phyloP scores from a whole-genome alignment of 2,113 vertebrate species.

The Fulica atra region DNA sequence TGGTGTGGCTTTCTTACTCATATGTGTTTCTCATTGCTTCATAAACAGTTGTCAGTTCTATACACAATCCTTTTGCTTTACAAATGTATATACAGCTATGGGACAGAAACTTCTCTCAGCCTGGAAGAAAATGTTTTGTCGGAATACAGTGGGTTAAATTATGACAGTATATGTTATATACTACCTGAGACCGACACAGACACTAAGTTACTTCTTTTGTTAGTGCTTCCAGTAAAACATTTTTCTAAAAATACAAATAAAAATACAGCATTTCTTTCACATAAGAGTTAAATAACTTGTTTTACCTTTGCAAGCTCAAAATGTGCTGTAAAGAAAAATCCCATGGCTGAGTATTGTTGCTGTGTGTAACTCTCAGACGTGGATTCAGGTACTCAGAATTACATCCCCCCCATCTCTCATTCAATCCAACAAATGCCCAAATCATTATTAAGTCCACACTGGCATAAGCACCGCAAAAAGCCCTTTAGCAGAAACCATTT shows the following conservation, averaged over 20 bases:
- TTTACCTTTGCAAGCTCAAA: background rate
- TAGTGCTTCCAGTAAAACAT: background rate
- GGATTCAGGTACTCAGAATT: background rate
- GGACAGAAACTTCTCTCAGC: background rate
- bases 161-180: background rate
- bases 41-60: background rate
- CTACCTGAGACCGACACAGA: slow-evolving; percentile 31
- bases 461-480: background rate
- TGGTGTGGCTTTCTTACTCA: background rate
- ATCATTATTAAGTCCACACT: background rate
- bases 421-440: background rate
- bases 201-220: background rate
- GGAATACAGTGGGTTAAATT: background rate
- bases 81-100: background rate
- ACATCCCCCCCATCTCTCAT: background rate
- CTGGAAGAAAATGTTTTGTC: background rate
- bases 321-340: background rate
- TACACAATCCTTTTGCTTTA: background rate
- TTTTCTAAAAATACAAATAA: slow-evolving; percentile 29
- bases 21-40: background rate
- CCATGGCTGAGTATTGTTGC: background rate
- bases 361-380: background rate
- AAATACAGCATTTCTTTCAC: background rate
- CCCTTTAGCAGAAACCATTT: background rate
- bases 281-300: background rate